phyloP scores from a whole-genome alignment of 2,888 invertebrate species.

The Apodemia mormo region DNA sequence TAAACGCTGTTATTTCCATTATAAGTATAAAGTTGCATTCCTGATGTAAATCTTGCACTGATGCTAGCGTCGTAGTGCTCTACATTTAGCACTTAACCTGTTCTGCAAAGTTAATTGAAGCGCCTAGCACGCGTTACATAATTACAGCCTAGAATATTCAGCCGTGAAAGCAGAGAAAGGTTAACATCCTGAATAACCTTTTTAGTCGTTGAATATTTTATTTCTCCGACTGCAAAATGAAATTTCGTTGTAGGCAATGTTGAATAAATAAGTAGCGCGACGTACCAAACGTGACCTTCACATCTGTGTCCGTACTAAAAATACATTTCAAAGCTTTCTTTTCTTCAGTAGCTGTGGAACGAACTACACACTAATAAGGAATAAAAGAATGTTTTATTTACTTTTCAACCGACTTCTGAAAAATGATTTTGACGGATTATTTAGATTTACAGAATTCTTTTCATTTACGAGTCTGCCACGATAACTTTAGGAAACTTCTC shows the following conservation, averaged over 20 bases:
- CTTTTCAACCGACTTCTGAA: background rate
- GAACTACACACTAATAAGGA: background rate
- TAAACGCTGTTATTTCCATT: background rate
- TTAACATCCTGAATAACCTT: background rate
- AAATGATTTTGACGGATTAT: background rate
- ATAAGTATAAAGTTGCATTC: background rate
- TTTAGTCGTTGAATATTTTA: conserved; percentile 6
- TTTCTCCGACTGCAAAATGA: conserved; percentile 40
- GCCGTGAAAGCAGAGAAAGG: background rate
- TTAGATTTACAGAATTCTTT: no score
- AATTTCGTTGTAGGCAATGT: conserved; percentile 47
- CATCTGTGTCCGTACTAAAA: conserved; percentile 57
- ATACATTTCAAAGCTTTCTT: conserved; percentile 2
- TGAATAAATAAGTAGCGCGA: conserved; percentile 71
- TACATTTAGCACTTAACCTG: conserved; percentile 3
- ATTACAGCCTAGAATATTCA: conserved; percentile 1
- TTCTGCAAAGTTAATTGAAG: background rate
- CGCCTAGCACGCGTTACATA: background rate
- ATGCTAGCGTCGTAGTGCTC: background rate
- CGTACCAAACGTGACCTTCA: conserved; percentile 63
- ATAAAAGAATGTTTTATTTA: background rate
- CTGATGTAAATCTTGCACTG: background rate
- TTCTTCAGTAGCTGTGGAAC: background rate
- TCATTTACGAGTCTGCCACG: no score
- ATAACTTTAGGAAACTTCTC: no score